Evolutionary conservation across 2,113 vertebrate genomes (phyloP).

Genomic region (Glaucidium brasilianum): DNA sequence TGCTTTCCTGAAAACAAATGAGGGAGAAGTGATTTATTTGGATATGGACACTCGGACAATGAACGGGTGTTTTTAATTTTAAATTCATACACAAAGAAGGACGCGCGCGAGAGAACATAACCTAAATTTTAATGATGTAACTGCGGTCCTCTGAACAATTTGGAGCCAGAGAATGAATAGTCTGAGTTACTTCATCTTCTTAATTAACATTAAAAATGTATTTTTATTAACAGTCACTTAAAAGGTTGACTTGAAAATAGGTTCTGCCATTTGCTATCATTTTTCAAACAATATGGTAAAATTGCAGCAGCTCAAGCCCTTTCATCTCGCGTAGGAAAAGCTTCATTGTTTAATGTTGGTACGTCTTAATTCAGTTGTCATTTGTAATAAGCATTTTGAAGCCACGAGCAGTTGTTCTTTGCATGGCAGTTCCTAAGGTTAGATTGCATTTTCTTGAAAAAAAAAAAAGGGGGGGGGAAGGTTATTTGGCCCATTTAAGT

Average conservation of each 20-base stretch:
- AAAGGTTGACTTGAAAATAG: neutral
- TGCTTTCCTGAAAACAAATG: neutral
- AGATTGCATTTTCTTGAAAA: neutral
- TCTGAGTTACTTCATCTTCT: neutral
- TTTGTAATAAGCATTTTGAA: neutral
- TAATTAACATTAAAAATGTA: neutral
- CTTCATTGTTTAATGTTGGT: neutral
- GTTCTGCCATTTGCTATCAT: neutral
- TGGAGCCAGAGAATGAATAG: neutral
- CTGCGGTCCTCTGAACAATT: neutral
- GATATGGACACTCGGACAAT: neutral
- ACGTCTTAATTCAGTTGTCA: neutral
- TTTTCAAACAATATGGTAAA: neutral
- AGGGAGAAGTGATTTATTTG: neutral
- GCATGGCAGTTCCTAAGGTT: neutral
- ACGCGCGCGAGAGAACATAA: neutral
- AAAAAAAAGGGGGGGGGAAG: neutral
- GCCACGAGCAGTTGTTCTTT: neutral
- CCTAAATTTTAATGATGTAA: neutral
- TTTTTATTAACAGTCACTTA: neutral
- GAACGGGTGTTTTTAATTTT: neutral
- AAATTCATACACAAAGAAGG: neutral
- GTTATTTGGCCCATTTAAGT: neutral
- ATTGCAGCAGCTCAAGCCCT: neutral
- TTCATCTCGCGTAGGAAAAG: neutral